Evolutionary conservation across 2,113 vertebrate species (phyloP).

Genomic region (Hyaena hyaena): DNA sequence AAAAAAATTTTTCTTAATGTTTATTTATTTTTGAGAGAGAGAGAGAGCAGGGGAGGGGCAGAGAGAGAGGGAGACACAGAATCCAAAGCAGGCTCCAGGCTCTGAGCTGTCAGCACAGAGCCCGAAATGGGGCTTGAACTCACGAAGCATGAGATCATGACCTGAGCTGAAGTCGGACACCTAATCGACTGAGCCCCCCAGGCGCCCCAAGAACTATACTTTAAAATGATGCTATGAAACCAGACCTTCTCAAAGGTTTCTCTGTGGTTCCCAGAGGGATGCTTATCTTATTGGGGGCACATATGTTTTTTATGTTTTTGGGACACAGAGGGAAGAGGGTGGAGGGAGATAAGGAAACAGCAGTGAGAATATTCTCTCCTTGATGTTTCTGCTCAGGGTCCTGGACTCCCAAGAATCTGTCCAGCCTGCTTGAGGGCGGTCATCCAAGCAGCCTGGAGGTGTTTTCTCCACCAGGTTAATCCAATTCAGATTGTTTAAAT

Average conservation of each 20-base stretch:
- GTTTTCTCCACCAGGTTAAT: not conserved
- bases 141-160: too few relatives aligned
- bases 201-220: not conserved
- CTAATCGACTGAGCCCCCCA: too few relatives aligned
- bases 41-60: too few relatives aligned
- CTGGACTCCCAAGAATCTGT: not conserved
- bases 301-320: not conserved
- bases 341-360: not conserved
- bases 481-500: not conserved
- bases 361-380: too few relatives aligned
- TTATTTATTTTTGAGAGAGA: too few relatives aligned
- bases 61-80: too few relatives aligned
- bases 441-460: not conserved
- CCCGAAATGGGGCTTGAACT: too few relatives aligned
- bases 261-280: not conserved
- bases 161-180: too few relatives aligned
- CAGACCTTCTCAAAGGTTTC: not conserved
- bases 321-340: not conserved
- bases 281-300: not conserved
- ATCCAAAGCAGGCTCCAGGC: too few relatives aligned
- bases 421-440: not conserved
- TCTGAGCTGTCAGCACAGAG: too few relatives aligned
- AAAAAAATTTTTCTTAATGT: too few relatives aligned
- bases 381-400: not conserved
- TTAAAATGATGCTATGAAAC: not conserved